These are phyloP conservation scores for Agapornis canus DNA, from an alignment of 2,797 vertebrate genomes.

Conservation along the genomic window DNA sequence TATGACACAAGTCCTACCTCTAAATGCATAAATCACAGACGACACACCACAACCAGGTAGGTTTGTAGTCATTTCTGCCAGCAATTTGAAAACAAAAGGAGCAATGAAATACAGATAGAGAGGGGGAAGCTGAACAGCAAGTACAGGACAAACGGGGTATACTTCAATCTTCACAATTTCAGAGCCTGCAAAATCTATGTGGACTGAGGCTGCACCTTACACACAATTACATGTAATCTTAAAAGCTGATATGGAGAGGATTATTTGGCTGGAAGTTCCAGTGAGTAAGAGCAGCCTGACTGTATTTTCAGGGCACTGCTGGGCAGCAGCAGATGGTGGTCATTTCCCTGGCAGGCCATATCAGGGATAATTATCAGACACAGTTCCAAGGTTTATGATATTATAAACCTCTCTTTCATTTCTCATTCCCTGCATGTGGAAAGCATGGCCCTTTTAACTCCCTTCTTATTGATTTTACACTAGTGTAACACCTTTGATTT, in stretches of 20 bases:
- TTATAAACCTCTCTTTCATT: conserved; percentile 54
- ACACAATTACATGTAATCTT: not conserved
- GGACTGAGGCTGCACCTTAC: not conserved
- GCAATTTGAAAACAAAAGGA: not conserved
- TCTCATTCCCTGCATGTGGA: conserved; percentile 36
- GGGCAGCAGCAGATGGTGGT: conserved; percentile 65
- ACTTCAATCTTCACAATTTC: not conserved
- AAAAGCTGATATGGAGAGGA: conserved; percentile 11
- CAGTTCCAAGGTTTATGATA: conserved; percentile 58
- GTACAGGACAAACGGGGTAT: not conserved
- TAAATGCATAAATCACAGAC: not conserved
- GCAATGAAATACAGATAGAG: not conserved
- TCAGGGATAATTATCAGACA: conserved; percentile 30
- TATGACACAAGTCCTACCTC: not conserved
- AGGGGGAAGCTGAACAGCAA: not conserved
- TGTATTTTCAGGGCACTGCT: conserved; percentile 29
- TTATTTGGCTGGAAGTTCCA: conserved; percentile 5
- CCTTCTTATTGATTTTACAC: conserved; percentile 33
- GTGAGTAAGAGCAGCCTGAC: not conserved
- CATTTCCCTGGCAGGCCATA: conserved; percentile 54
- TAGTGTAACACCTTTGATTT: conserved; percentile 16
- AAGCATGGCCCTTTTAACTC: conserved; percentile 16
- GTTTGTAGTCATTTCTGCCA: not conserved
- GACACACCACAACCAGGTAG: not conserved
- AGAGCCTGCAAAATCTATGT: not conserved